These are phyloP conservation scores for Arnoldichthys spilopterus DNA, from an alignment of 2,797 vertebrate genomes.

Conservation along the genomic window DNA sequence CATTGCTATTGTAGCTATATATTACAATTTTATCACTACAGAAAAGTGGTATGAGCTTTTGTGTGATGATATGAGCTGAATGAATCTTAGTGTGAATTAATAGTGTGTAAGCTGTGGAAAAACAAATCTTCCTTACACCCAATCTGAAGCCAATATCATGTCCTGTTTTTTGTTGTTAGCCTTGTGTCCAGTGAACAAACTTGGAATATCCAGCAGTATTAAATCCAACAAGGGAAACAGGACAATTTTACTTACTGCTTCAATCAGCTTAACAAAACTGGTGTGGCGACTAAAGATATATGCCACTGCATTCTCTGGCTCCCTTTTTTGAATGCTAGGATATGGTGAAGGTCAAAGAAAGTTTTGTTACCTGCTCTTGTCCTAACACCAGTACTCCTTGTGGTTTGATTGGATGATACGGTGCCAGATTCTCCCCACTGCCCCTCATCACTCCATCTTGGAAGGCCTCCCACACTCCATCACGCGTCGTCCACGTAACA, in stretches of 20 bases:
- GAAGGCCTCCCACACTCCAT: slow-evolving; percentile 97
- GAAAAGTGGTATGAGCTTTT: not conserved
- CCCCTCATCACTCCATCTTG: slow-evolving; percentile 93
- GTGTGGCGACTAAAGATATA: too few species aligned
- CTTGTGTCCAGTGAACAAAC: not conserved
- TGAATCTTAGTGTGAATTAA: not conserved
- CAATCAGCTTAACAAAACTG: not conserved
- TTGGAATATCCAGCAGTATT: not conserved
- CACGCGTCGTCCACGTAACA: slow-evolving; percentile 94
- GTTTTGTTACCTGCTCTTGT: slow-evolving; percentile 90
- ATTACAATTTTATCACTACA: too few species aligned
- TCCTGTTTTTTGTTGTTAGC: slow-evolving; percentile 2
- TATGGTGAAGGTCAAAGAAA: not conserved
- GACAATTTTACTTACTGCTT: not conserved
- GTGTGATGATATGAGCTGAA: not conserved
- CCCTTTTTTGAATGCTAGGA: not conserved
- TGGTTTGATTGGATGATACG: slow-evolving; percentile 96
- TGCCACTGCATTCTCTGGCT: not conserved
- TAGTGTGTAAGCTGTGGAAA: not conserved
- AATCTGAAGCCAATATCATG: slow-evolving; percentile 20
- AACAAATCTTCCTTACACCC: not conserved
- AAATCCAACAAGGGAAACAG: not conserved
- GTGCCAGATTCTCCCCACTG: slow-evolving; percentile 92
- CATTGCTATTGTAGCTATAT: not conserved
- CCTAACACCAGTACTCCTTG: slow-evolving; percentile 93